Evolutionary conservation across 2,888 invertebrate species (phyloP), one percentile per base, ranked within the genome.

Genomic region (Portevinia maculata): DNA sequence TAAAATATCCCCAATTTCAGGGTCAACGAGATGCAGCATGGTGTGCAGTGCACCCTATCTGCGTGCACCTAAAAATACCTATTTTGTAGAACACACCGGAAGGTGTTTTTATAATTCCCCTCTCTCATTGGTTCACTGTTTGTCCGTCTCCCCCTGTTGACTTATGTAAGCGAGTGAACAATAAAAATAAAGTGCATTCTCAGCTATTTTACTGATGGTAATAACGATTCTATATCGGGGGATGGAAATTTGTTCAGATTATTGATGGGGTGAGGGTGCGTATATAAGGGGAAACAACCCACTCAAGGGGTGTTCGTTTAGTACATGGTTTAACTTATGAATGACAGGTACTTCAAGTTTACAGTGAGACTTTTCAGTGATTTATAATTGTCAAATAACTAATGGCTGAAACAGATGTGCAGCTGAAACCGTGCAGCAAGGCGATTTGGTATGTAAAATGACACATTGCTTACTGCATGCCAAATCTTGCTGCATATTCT

Each of bases 181-280:
- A 41, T 78, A 55, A 57, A 57, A 70, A 62, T 65, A 53, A 60
- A 67, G 13, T 79, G 69, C 79, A 79, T 52, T 52, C 37, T 48
- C 62, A 30, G 52, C 30, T 13, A 53, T 79, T 67, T 50, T 24
- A 74, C 46, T 74, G 57, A 69, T 64, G 11, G 69, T 74, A 52
- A 74, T 62, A 55, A 57, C 69, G 44, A 62, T 69, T 64, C 17
- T 37, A 67, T 62, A 55, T 50, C 73, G 64, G 30, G 57, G 57
- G 37, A 59, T 67, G 53, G 39, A 48, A 30, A 57, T 67, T 69
- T 46, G 48, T 69, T 79, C 52, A 46, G 30, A 69, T 79, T 46
- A 70, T 75, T 74, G 52, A 75, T 57, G 57, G 69, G 55, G 34
- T 53, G 55, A 73, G 53, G 79, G 55, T 32, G 52, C 52, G 50